Base-by-base conservation (phyloP, 2,797 vertebrate genomes). In the Takifugu rubripes region DNA sequence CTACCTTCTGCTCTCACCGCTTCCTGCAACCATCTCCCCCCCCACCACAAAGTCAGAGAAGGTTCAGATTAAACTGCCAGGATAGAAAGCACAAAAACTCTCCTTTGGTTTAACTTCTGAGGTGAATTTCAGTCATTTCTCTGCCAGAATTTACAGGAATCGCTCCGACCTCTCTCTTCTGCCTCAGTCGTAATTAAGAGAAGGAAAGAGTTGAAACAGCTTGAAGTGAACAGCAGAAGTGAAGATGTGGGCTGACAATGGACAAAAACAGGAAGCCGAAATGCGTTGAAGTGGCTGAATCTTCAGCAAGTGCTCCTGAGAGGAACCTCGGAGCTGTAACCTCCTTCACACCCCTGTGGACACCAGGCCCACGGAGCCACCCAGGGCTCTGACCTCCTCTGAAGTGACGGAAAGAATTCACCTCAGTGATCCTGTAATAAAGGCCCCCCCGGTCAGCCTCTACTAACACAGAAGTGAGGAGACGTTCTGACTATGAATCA, bases 381-480 rank as follows among this genome's bases (percentile, higher is more conserved):
- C 12, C 50, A 29, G 24, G 6, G 3, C 26, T 42, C 9, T 25
- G 6, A 52, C 43, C 47, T 14, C 16, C 52, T 59, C 21, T 42
- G 1, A 25, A 33, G 49, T 2, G 49, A 74, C 59, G 75, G 68
- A 74, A 79, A 54, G 69, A 84, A 82, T 81, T 72, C 49, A 61
- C 25, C 6, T n/a, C 46, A 21, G 55, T 12, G 60, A 58, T 58
- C 24, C 44, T n/a, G 45, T 64, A 68, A 81, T 73, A 53, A 72
- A 61, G 45, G 52, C 51, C 40, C 54, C 8, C 4, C 26, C 27
- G 7, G 6, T 33, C 31, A 9, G 6, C 57, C 31, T 72, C 59
- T 60, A 64, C 70, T 72, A 61, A 45, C 25, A 49, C 12, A 7
- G 21, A 43, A 1, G 42, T 43, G 42, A 6, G 16, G 11, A 43